phyloP scores from a whole-genome alignment of 2,888 invertebrate species.

The Trilocha varians region DNA sequence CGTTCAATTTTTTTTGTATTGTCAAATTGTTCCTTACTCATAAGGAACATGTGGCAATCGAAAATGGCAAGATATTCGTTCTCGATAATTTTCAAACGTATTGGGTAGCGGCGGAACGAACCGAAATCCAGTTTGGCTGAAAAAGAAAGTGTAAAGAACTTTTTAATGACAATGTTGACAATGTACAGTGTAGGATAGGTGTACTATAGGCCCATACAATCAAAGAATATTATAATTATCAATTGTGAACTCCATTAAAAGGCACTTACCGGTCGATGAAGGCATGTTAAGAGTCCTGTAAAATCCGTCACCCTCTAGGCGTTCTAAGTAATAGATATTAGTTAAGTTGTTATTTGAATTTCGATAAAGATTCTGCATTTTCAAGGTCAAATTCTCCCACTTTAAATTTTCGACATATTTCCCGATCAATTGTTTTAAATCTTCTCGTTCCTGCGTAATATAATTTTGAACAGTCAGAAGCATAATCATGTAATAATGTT shows the following conservation, averaged over 20 bases:
- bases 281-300: constrained; percentile 52
- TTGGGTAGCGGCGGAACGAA: constrained; percentile 47
- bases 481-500: background rate
- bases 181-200: too few species aligned
- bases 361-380: constrained; percentile 52
- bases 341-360: constrained; percentile 27
- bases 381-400: constrained; percentile 44
- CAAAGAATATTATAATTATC: too few species aligned
- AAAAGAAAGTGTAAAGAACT: too few species aligned
- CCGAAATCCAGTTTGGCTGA: constrained; percentile 44
- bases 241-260: too few species aligned
- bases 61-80: constrained; percentile 49
- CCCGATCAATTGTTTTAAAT: constrained; percentile 32
- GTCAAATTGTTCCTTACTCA: constrained; percentile 39
- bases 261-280: constrained; percentile 29
- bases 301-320: constrained; percentile 42
- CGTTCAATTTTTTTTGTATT: constrained; percentile 36
- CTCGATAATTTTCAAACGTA: constrained; percentile 48
- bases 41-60: constrained; percentile 52
- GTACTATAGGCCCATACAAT: too few species aligned
- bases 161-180: too few species aligned
- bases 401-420: constrained; percentile 44
- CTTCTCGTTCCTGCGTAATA: constrained; percentile 35
- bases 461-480: background rate
- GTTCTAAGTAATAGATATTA: constrained; percentile 45